Evolutionary conservation across 2,797 vertebrate species (phyloP).

Genomic region (Leucoraja ocellata): DNA sequence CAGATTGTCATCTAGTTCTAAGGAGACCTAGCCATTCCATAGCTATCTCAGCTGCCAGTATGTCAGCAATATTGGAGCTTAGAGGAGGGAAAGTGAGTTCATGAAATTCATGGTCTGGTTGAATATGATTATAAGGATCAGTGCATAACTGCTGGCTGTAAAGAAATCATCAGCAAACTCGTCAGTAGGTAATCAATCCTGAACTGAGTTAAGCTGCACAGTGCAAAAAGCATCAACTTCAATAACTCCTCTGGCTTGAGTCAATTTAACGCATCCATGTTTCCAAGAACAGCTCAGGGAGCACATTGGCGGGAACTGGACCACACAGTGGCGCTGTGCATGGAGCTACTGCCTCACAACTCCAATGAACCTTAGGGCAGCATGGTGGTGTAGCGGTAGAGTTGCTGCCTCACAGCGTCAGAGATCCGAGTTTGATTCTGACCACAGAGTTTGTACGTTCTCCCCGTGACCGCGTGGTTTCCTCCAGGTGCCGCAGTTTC

Average conservation of each 20-base stretch:
- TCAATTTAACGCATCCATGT: not conserved
- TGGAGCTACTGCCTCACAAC: too few relatives aligned
- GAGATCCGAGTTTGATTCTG: too few relatives aligned
- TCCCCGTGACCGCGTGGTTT: too few relatives aligned
- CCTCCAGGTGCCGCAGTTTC: too few relatives aligned
- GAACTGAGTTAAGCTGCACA: not conserved
- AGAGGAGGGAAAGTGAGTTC: not conserved
- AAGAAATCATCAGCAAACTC: not conserved
- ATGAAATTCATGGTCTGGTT: not conserved
- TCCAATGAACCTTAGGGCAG: too few relatives aligned
- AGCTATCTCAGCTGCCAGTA: not conserved
- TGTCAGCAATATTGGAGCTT: not conserved
- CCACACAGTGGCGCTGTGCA: too few relatives aligned
- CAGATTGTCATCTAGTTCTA: not conserved
- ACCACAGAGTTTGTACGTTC: too few relatives aligned
- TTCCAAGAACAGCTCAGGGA: not conserved
- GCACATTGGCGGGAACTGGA: too few relatives aligned
- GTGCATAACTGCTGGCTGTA: not conserved
- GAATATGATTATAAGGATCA: not conserved
- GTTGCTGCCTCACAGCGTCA: too few relatives aligned
- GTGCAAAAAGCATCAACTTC: not conserved
- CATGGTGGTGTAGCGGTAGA: too few relatives aligned
- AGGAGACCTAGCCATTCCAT: not conserved
- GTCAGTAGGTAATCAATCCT: not conserved
- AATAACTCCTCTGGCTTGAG: not conserved